Conservation (phyloP, 2,797 vertebrate genomes). For the Falco columbarius region DNA sequence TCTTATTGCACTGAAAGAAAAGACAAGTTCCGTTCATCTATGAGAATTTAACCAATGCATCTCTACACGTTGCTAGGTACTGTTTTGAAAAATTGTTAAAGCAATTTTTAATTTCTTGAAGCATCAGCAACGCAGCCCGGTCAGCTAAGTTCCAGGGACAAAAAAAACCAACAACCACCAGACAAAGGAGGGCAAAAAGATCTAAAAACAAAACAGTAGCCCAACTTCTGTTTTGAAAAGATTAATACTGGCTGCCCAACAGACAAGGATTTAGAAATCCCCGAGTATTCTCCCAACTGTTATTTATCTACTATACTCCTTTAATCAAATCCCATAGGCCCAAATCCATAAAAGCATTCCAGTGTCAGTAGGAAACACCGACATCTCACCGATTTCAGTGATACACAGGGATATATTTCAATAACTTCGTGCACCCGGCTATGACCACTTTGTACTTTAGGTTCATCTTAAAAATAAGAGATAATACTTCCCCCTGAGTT, state of each 20-base stretch:
- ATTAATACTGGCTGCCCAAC: neutral
- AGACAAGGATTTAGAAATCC: neutral
- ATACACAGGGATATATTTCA: neutral
- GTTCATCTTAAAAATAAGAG: neutral
- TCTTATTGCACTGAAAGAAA: constrained; percentile 91
- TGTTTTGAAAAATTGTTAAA: neutral
- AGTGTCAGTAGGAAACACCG: neutral
- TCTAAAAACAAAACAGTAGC: neutral
- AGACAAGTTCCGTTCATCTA: neutral
- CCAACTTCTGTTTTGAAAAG: neutral
- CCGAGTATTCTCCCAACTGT: neutral
- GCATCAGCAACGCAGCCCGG: accelerated
- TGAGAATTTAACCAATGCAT: neutral
- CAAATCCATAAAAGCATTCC: neutral
- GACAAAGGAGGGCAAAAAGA: neutral
- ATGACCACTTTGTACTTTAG: neutral
- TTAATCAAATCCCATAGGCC: neutral
- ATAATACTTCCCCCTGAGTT: neutral
- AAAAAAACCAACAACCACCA: neutral
- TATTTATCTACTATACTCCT: neutral
- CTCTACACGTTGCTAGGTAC: neutral
- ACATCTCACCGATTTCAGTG: neutral
- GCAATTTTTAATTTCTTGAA: neutral
- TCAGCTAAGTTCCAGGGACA: neutral
- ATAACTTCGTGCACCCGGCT: neutral